These are phyloP conservation scores for Chiroxiphia lanceolata DNA, from an alignment of 2,797 vertebrate species.

Conservation along the genomic window DNA sequence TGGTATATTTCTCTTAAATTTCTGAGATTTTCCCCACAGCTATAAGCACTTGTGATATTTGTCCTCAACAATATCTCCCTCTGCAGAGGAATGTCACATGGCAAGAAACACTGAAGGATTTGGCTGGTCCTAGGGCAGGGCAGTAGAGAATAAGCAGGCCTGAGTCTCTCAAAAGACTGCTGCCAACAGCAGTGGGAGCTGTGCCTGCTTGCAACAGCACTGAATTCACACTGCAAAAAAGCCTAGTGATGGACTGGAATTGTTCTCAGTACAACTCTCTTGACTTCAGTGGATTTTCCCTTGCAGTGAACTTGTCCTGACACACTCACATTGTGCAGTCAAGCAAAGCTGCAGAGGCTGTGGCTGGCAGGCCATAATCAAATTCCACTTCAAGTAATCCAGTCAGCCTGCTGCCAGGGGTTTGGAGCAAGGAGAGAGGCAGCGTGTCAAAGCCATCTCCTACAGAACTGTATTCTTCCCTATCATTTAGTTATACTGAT, in stretches of 20 bases:
- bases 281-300: conserved; percentile 7
- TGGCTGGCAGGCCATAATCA: neutral
- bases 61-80: neutral
- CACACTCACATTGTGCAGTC: neutral
- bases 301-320: neutral
- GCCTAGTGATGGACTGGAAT: neutral
- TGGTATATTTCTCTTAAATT: neutral
- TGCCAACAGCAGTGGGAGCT: neutral
- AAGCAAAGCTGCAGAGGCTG: neutral
- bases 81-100: neutral
- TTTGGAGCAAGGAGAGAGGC: neutral
- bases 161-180: neutral
- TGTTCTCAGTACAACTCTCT: neutral
- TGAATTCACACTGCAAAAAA: neutral
- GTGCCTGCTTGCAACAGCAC: neutral
- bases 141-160: neutral
- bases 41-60: neutral
- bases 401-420: neutral
- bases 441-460: neutral
- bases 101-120: neutral
- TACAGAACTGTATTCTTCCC: neutral
- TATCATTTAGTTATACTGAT: neutral
- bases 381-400: neutral
- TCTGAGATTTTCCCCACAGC: neutral
- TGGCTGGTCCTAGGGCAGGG: neutral